phyloP scores from a whole-genome alignment of 2,113 vertebrate genomes.

The Pseudopipra pipra region DNA sequence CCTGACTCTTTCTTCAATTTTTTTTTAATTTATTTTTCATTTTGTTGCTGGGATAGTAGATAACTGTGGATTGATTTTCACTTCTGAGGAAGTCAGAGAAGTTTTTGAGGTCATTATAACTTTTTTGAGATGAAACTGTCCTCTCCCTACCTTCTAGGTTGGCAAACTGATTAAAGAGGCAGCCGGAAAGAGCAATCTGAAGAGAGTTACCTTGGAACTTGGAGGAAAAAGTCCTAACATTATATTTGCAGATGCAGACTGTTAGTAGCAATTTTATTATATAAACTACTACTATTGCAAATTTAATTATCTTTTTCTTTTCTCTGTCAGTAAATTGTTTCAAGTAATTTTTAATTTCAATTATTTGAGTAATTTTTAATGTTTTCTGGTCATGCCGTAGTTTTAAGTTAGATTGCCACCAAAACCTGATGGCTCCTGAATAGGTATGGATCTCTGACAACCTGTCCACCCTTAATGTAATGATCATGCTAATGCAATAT shows the following conservation, averaged over 20 bases:
- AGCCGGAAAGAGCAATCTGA: constrained; percentile 87
- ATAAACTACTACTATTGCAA: neutral
- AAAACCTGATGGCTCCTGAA: neutral
- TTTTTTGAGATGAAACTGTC: neutral
- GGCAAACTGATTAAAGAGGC: constrained; percentile 88
- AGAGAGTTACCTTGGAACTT: constrained; percentile 88
- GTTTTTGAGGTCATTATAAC: neutral
- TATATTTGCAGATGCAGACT: constrained; percentile 87
- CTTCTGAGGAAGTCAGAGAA: neutral
- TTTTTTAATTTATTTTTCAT: neutral
- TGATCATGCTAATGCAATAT: neutral
- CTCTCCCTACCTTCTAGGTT: constrained; percentile 73
- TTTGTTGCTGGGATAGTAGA: neutral
- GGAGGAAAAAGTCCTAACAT: constrained; percentile 91
- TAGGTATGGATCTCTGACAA: neutral
- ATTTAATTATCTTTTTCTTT: neutral
- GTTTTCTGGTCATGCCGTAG: neutral
- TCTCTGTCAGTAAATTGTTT: neutral
- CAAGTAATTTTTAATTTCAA: neutral
- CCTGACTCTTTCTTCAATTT: neutral
- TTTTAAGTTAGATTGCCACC: neutral
- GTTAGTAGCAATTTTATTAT: constrained; percentile 73
- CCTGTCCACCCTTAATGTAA: neutral
- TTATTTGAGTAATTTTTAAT: neutral
- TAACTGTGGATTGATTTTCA: neutral